Conservation (phyloP, 2,888 invertebrate species). For the Troglohyphantes excavatus region DNA sequence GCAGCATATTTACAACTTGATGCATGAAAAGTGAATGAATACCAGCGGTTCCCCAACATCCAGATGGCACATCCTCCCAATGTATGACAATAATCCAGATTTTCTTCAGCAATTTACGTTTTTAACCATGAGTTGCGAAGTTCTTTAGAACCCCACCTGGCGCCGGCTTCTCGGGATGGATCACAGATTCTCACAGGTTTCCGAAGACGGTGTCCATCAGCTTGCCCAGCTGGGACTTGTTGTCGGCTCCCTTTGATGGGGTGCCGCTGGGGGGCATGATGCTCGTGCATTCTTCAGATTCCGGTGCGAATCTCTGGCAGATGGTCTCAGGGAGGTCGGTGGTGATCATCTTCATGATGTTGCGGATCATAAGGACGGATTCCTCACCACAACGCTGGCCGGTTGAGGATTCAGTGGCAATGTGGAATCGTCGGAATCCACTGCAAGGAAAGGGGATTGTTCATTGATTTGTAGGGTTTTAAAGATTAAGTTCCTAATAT, state of each 20-base stretch:
- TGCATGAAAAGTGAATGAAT: constrained; percentile 31
- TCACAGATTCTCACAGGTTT: constrained; percentile 69
- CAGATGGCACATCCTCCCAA: constrained; percentile 8
- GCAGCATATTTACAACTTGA: constrained; percentile 40
- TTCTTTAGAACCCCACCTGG: neutral
- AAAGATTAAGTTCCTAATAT: too few relatives aligned
- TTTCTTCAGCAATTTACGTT: neutral
- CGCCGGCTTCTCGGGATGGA: constrained; percentile 6
- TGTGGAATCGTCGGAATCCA: constrained; percentile 66
- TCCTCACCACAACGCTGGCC: constrained; percentile 40
- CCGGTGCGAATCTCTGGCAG: constrained; percentile 58
- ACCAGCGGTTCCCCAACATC: constrained; percentile 13
- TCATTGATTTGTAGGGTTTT: too few relatives aligned
- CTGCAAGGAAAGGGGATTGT: constrained; percentile 25
- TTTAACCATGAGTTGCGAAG: neutral
- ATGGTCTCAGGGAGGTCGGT: constrained; percentile 53
- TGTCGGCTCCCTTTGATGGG: constrained; percentile 58
- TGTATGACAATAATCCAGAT: too few relatives aligned
- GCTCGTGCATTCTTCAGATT: constrained; percentile 27
- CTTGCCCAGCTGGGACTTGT: constrained; percentile 62
- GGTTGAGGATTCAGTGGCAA: constrained; percentile 28
- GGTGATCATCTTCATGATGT: constrained; percentile 60
- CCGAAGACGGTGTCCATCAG: constrained; percentile 71
- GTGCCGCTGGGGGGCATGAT: constrained; percentile 43
- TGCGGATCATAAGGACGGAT: constrained; percentile 45